A percentile compares a stretch with the other conserved stretches of the same genome.
Evolutionary conservation across 2,113 vertebrate species (phyloP).

Genomic region (Silurus asotus): DNA sequence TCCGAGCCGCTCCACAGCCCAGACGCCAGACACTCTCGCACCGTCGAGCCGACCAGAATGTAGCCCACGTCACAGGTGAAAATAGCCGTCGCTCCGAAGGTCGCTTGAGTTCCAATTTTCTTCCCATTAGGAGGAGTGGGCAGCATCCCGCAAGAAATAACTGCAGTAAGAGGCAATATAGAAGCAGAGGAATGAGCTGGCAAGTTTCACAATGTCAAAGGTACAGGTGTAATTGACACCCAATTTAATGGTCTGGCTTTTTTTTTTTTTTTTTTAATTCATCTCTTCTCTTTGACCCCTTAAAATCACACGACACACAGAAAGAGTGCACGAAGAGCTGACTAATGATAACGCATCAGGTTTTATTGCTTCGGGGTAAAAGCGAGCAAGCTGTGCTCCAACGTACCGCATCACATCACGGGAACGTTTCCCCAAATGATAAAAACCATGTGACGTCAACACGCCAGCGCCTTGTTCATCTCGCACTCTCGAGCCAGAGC

Average conservation of each 20-base stretch:
- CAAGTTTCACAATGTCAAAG: conserved; percentile 63
- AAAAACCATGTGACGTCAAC: neutral
- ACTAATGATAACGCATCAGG: conserved; percentile 48
- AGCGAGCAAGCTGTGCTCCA: neutral
- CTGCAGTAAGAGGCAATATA: conserved; percentile 70
- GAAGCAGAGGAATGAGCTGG: conserved; percentile 55
- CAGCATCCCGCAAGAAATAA: conserved; percentile 93
- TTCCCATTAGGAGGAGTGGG: conserved; percentile 91
- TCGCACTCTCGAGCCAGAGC: neutral
- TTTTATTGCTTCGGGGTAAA: conserved; percentile 30
- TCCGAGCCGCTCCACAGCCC: conserved; percentile 94
- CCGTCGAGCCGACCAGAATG: conserved; percentile 87
- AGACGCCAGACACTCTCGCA: conserved; percentile 90
- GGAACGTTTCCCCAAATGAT: neutral
- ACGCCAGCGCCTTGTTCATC: neutral
- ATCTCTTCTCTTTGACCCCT: neutral
- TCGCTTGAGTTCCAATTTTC: conserved; percentile 94
- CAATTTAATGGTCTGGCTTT: conserved; percentile 38
- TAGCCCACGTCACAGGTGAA: conserved; percentile 91
- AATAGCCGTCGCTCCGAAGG: conserved; percentile 92
- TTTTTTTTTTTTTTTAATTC: neutral
- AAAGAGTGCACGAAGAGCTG: conserved; percentile 29
- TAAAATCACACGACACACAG: neutral
- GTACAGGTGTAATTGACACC: conserved; percentile 63
- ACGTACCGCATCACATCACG: neutral